phyloP scores from a whole-genome alignment of 2,888 invertebrate genomes.

The Ichneumoninae sp. region DNA sequence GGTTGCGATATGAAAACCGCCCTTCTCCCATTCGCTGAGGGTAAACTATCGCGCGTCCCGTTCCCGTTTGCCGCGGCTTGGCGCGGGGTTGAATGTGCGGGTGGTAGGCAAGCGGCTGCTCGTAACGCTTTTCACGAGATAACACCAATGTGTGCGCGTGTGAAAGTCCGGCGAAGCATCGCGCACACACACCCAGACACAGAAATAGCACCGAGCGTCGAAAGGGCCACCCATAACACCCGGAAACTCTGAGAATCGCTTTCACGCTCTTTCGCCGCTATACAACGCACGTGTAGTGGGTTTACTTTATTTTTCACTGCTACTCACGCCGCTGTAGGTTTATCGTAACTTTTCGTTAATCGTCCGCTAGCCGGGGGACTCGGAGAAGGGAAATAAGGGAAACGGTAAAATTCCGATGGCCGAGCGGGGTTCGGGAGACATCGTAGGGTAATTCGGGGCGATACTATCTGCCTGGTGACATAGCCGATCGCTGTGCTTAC shows the following conservation, averaged over 20 bases:
- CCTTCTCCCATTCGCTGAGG: slow-evolving; percentile 50
- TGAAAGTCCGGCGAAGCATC: slow-evolving; percentile 47
- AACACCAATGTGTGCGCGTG: slow-evolving; percentile 54
- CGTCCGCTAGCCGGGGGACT: slow-evolving; percentile 28
- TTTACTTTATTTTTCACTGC: slow-evolving; percentile 50
- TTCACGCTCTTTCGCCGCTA: slow-evolving; percentile 44
- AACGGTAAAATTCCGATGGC: slow-evolving; percentile 15
- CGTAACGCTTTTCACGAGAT: slow-evolving; percentile 66
- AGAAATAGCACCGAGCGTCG: slow-evolving; percentile 49
- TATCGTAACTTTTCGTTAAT: slow-evolving; percentile 63
- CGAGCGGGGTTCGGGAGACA: not conserved
- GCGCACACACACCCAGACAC: not conserved
- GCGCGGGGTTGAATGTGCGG: slow-evolving; percentile 25
- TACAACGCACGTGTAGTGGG: slow-evolving; percentile 23
- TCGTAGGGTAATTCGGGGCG: not conserved
- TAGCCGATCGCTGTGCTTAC: not conserved
- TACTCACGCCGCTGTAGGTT: slow-evolving; percentile 32
- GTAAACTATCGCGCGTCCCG: slow-evolving; percentile 52
- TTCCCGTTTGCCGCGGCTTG: slow-evolving; percentile 6
- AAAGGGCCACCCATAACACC: slow-evolving; percentile 55
- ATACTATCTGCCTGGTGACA: not conserved
- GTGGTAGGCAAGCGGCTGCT: slow-evolving; percentile 41
- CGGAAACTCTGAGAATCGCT: slow-evolving; percentile 55
- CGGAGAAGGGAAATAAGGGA: slow-evolving; percentile 17
- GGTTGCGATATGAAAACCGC: slow-evolving; percentile 59